Base-by-base conservation (phyloP, 2,888 invertebrate species). In the Slavum lentiscoides region DNA sequence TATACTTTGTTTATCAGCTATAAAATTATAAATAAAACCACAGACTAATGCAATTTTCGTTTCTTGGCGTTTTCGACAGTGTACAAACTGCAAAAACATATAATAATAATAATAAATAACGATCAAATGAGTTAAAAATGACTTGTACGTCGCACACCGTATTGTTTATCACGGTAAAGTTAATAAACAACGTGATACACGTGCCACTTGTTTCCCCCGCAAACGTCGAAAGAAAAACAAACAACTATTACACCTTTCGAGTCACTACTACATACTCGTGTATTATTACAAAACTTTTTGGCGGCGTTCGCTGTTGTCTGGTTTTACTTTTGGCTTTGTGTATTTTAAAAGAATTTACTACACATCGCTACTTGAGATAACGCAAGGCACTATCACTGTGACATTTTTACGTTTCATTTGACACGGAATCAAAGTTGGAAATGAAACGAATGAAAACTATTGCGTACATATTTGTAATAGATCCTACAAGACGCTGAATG, bases 81-180 rank as follows among this genome's bases (percentile, higher is more conserved):
- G 67, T 68, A 67, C 7, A 55, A 30, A 55, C 37, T n/a, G 8
- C 69, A n/a, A 58, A n/a, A 70, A 55, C 55, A n/a, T 55, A 58
- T 37, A 70, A 70, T 58, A 43, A 21, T 17, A 21, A 39, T 43
- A 43, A 72, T 59, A 59, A 72, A 21, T 21, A 70, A 70, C 37
- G 17, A 59, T 43, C 43, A 39, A 59, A 55, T 5, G 59, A 19
- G 15, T 72, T 39, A 21, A 11, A 21, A 11, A 21, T 21, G 21
- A 21, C 21, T 43, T 67, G 43, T 30, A 30, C 39, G n/a, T 8
- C 39, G n/a, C 15, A 19, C 11, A 11, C 72, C 21, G 39, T n/a
- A n/a, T n/a, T 37, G n/a, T 43, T 43, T 70, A 70, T 70, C 15
- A 58, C 21, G 37, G 21, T 21, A 39, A 70, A 70, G 37, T 58